Evolutionary conservation across 1,140 invertebrate species (phyloP), one percentile per base, ranked within the genome.

Genomic region (Euborellia annulipes): DNA sequence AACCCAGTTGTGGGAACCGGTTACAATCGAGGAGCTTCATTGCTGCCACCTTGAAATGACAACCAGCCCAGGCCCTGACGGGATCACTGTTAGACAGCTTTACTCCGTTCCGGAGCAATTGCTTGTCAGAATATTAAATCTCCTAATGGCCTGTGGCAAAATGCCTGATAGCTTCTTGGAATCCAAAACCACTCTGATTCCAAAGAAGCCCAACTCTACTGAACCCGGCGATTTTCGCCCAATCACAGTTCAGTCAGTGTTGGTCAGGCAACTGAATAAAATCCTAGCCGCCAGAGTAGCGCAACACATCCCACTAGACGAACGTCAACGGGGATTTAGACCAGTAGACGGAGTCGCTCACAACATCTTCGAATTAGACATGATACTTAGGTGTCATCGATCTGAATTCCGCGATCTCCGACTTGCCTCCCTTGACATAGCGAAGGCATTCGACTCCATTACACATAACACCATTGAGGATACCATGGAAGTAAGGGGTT

Each of bases 171-270:
- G 23, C 23, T 27, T 27, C 23, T 27, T 27, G 23, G 23, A 27
- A 27, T 27, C 23, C 23, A 27, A 27, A 27, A 27, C 23, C 23
- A 27, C 23, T 27, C 23, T 27, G 23, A 27, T 27, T 27, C 23
- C 23, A 27, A 64, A 62, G 39, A 55, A 46, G 16, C 54, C 44
- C 1, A 37, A 22, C 1, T 51, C 51, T 7, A 43, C n/a, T 8
- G 23, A 30, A 0, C 55, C 58, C 2, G 46, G 43, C 2, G 61
- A 59, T 7, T 65, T 58, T 36, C 44, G 64, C 17, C 63, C 64
- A 11, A 65, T 68, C 1, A 60, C 61, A 16, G 57, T 68, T 9
- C 54, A 59, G 22, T 65, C 61, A 1, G 50, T 62, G 2, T 38
- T 62, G 0, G 49, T 58, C 2, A 43, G 62, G 19, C 45, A 51